Conservation (phyloP, 1,140 invertebrate genomes). For the Zaprionus capensis region DNA sequence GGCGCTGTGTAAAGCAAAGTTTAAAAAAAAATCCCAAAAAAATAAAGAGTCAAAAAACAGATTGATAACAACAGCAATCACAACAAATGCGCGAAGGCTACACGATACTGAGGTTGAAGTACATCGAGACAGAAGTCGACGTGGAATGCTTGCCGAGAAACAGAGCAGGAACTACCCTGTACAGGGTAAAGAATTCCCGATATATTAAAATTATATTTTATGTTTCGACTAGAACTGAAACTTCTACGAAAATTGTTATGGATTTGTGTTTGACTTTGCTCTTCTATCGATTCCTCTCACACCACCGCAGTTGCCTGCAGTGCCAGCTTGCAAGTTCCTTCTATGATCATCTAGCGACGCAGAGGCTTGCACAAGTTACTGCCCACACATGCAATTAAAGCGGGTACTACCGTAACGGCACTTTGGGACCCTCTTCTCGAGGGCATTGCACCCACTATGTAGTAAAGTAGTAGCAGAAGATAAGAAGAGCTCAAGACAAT, state of each 20-base stretch:
- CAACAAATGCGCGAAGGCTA: constrained; percentile 43
- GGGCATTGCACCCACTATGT: constrained; percentile 34
- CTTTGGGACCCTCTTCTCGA: constrained; percentile 23
- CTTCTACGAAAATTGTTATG: background rate
- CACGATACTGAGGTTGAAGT: constrained; percentile 25
- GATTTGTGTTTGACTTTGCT: too few species aligned
- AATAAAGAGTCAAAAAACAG: constrained; percentile 2
- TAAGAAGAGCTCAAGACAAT: constrained; percentile 20
- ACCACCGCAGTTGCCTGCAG: background rate
- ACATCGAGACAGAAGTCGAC: constrained; percentile 21
- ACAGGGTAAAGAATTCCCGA: background rate
- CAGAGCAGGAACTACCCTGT: background rate
- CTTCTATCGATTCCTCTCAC: background rate
- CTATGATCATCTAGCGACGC: constrained; percentile 15
- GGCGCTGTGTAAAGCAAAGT: constrained; percentile 22
- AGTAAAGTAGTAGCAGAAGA: constrained; percentile 1
- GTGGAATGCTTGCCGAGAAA: constrained; percentile 13
- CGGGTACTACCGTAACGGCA: constrained; percentile 37
- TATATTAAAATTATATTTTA: background rate
- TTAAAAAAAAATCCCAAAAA: constrained; percentile 8
- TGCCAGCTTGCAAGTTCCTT: background rate
- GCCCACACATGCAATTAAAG: constrained; percentile 49
- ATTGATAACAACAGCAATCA: constrained; percentile 26
- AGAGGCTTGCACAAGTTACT: constrained; percentile 16
- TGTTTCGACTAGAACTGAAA: background rate